Evolutionary conservation across 2,113 vertebrate species (phyloP), one percentile per base, ranked within the genome.

Genomic region (Spea multiplicata): DNA sequence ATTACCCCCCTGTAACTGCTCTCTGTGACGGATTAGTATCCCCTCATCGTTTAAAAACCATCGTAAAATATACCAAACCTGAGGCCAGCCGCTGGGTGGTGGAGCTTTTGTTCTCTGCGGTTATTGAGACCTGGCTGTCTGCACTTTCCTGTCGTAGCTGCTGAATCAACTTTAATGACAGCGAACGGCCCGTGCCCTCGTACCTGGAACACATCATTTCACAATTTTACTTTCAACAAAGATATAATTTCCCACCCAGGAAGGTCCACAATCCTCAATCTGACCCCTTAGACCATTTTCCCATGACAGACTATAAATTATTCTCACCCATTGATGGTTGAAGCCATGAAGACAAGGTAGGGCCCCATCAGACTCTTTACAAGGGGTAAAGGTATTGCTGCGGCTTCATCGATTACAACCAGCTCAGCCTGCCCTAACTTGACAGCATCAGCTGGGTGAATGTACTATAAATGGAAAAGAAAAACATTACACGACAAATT

Each of bases 331-430:
- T 99, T 99, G 87, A 99, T 96, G 49, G 97, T 99, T 64, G 97
- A 99, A 44, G 97, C 94, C 97, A 99, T 97, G 87, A 99, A 99
- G 17, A 98, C 95, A 44, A 99, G 94, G 66, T 98, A 99, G 6
- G 97, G 96, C 0, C 97, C 97, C 3, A 99, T 91, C 4, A 99
- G 91, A 10, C 88, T 96, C 86, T 98, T 98, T 67, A 99, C 97
- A 68, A 99, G 87, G 1, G 96, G 97, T 0, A 99, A 91, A 3
- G 97, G 97, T 64, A 99, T 98, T 81, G 97, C 97, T 0, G 97
- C 97, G 4, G 97, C 97, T 84, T 99, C 97, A 5, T 99, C 97
- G 4, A 99, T 98, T 82, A 98, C 95, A 72, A 99, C 88, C 3
- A 99, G 93, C 78, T 99, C 97, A 0, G 97, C 97, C 86, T 99